Evolutionary conservation across 2,113 vertebrate species (phyloP).

Genomic region (Cryptotis parvus): DNA sequence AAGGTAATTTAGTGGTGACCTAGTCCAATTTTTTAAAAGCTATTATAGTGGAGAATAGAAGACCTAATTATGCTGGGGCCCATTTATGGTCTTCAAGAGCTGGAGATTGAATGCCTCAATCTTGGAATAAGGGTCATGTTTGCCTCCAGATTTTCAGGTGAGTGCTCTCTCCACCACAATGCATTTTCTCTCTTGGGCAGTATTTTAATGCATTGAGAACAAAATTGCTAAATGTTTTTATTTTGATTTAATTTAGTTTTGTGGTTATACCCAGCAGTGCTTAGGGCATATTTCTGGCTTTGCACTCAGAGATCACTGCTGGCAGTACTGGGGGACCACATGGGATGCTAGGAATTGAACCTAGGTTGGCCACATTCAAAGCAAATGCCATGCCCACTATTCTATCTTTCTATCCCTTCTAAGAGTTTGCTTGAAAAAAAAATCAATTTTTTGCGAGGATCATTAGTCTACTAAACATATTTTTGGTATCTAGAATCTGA

Average conservation of each 20-base stretch:
- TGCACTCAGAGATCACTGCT: too few species aligned
- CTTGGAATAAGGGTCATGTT: neutral
- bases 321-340: too few species aligned
- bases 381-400: too few species aligned
- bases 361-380: too few species aligned
- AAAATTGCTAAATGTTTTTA: neutral
- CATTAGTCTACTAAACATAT: neutral
- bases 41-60: neutral
- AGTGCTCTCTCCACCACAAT: neutral
- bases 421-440: slow-evolving; percentile 12
- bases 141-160: neutral
- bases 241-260: too few species aligned
- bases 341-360: too few species aligned
- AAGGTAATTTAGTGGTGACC: neutral
- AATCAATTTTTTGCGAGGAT: neutral
- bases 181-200: neutral
- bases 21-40: neutral
- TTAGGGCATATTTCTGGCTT: too few species aligned
- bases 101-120: neutral
- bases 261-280: too few species aligned
- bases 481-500: neutral
- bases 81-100: neutral
- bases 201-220: neutral
- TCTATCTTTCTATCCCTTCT: too few species aligned
- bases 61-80: too few species aligned